These are phyloP conservation scores for Bombus sibiricus DNA, from an alignment of 1,140 invertebrate species.

Conservation along the genomic window DNA sequence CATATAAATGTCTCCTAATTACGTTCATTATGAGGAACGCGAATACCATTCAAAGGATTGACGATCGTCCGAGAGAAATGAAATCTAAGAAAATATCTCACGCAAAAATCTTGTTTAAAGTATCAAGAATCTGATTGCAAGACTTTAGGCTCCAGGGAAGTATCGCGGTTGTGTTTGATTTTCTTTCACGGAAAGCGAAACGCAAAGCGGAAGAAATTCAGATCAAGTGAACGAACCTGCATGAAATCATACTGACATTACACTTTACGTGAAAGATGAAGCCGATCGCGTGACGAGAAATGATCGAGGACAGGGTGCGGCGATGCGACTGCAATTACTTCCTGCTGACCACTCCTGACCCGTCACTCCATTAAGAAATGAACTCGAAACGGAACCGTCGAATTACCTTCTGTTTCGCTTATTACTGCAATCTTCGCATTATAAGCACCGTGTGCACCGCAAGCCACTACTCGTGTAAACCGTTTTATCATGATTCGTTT, in stretches of 20 bases:
- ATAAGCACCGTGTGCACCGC: not conserved
- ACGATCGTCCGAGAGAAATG: not conserved
- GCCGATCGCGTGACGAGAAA: conserved; percentile 39
- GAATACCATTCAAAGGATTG: not conserved
- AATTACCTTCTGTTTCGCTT: conserved; percentile 44
- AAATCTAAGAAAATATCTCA: not conserved
- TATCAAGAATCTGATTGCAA: not conserved
- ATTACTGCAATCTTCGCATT: conserved; percentile 37
- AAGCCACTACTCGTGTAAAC: not conserved
- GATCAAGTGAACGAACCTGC: not conserved
- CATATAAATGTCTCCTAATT: not conserved
- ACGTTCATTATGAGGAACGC: not conserved
- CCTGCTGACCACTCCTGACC: conserved; percentile 47
- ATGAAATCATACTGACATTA: not conserved
- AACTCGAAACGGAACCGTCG: conserved; percentile 50
- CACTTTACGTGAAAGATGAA: conserved; percentile 29
- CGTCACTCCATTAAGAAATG: conserved; percentile 47
- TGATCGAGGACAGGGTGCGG: conserved; percentile 49
- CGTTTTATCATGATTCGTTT: not conserved
- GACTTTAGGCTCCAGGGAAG: not conserved
- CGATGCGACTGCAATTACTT: conserved; percentile 36
- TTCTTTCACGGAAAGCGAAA: not conserved
- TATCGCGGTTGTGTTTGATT: not conserved
- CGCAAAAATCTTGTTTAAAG: not conserved
- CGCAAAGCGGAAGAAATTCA: not conserved